Conservation (phyloP, 2,797 vertebrate genomes). For the Kryptopterus vitreolus region DNA sequence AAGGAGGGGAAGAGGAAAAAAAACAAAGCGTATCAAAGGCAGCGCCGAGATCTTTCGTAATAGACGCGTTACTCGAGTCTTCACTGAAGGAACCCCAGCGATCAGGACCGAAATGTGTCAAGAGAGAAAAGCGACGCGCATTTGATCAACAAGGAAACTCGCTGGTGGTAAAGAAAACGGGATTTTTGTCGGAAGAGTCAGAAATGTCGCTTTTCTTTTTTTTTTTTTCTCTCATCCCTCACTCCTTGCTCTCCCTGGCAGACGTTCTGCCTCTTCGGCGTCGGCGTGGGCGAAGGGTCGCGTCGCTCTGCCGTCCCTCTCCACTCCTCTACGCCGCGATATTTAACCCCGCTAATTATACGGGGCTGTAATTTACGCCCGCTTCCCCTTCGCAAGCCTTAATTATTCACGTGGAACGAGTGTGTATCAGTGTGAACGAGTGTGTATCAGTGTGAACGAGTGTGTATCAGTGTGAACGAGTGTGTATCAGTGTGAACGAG, state of each 20-base stretch:
- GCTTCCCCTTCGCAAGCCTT: background rate
- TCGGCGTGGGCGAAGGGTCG: background rate
- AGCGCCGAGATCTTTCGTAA: background rate
- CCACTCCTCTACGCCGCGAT: background rate
- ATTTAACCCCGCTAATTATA: slow-evolving; percentile 31
- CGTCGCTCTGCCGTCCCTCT: background rate
- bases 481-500: slow-evolving; percentile 7
- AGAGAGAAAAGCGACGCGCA: no score
- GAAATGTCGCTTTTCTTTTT: background rate
- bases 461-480: background rate
- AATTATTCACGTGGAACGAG: slow-evolving; percentile 27
- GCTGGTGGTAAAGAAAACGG: background rate
- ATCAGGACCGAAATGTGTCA: background rate
- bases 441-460: background rate
- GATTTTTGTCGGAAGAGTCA: background rate
- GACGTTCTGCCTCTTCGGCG: background rate
- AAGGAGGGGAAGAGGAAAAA: no score
- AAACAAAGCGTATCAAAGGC: no score
- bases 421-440: slow-evolving; percentile 7
- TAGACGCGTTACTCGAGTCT: background rate
- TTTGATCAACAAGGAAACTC: no score
- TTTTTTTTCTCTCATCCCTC: background rate
- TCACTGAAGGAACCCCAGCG: background rate
- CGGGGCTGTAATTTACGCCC: slow-evolving; percentile 16
- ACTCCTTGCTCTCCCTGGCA: background rate